A percentile compares a stretch with the other conserved stretches of the same genome.
phyloP scores from a whole-genome alignment of 2,888 invertebrate species.

The Muscina levida region DNA sequence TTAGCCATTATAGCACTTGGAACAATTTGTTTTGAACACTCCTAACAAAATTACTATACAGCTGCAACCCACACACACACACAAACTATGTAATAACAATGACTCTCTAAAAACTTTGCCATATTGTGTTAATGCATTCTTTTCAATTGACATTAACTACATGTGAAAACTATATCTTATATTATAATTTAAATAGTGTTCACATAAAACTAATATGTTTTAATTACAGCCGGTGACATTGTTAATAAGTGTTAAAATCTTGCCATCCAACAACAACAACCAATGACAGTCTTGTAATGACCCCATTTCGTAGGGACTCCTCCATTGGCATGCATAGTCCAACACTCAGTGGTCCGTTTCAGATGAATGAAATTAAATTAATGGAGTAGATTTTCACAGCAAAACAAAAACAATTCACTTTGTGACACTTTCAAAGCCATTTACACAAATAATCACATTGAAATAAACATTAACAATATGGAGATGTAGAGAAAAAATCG shows the following conservation, averaged over 20 bases:
- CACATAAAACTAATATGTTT: slow-evolving; percentile 14
- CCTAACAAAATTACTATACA: too few relatives aligned
- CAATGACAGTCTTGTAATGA: slow-evolving; percentile 19
- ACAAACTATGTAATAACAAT: too few relatives aligned
- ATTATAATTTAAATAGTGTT: slow-evolving; percentile 18
- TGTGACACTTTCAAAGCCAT: slow-evolving; percentile 37
- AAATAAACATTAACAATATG: slow-evolving; percentile 41
- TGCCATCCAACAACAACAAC: neutral
- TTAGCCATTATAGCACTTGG: too few relatives aligned
- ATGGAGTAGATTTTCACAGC: slow-evolving; percentile 41
- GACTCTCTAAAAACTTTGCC: too few relatives aligned
- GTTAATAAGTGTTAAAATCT: slow-evolving; percentile 33
- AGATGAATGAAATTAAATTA: slow-evolving; percentile 58
- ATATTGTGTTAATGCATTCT: too few relatives aligned
- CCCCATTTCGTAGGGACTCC: slow-evolving; percentile 1
- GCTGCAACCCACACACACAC: too few relatives aligned
- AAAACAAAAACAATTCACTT: slow-evolving; percentile 26
- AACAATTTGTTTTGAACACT: too few relatives aligned
- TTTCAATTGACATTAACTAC: slow-evolving; percentile 1
- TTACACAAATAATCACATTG: slow-evolving; percentile 47
- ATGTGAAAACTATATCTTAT: neutral
- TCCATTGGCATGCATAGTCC: slow-evolving; percentile 18
- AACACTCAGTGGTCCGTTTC: neutral
- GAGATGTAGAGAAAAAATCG: slow-evolving; percentile 6
- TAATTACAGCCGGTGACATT: slow-evolving; percentile 30